Conservation (phyloP, 2,113 vertebrate genomes). For the Rhinogobius similis region DNA sequence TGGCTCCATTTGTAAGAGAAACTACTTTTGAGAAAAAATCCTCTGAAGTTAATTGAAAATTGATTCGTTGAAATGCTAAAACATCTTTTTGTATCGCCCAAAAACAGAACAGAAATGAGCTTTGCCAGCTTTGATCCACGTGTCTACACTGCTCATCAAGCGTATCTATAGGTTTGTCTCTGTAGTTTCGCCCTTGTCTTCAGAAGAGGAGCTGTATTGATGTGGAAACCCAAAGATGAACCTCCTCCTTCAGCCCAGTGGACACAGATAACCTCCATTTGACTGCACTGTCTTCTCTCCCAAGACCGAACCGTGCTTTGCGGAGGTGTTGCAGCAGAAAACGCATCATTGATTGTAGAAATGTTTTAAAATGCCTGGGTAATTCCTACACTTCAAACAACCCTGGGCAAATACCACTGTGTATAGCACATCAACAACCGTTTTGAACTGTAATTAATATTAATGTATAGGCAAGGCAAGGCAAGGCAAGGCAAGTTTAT, state of each 20-base stretch:
- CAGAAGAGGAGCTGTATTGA: neutral
- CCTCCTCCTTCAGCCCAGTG: neutral
- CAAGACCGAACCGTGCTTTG: neutral
- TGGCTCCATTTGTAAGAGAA: too few species aligned
- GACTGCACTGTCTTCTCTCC: neutral
- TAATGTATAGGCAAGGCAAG: too few species aligned
- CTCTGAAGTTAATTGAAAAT: too few species aligned
- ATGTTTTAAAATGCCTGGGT: conserved; percentile 5
- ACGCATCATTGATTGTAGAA: conserved; percentile 4
- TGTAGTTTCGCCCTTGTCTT: neutral
- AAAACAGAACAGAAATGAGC: neutral
- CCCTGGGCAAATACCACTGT: neutral
- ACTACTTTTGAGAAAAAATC: too few species aligned
- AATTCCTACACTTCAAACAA: neutral
- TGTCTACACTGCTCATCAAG: too few species aligned
- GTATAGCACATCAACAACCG: neutral
- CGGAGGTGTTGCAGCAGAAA: neutral
- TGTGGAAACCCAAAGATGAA: neutral
- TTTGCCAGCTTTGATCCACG: too few species aligned
- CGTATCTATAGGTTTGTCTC: too few species aligned
- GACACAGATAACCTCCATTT: neutral
- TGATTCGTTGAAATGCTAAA: too few species aligned
- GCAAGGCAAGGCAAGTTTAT: too few species aligned
- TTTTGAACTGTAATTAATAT: neutral
- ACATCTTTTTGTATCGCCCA: neutral